These are phyloP conservation scores for Neoseiulus cucumeris DNA, from an alignment of 1,140 invertebrate species.

Conservation along the genomic window DNA sequence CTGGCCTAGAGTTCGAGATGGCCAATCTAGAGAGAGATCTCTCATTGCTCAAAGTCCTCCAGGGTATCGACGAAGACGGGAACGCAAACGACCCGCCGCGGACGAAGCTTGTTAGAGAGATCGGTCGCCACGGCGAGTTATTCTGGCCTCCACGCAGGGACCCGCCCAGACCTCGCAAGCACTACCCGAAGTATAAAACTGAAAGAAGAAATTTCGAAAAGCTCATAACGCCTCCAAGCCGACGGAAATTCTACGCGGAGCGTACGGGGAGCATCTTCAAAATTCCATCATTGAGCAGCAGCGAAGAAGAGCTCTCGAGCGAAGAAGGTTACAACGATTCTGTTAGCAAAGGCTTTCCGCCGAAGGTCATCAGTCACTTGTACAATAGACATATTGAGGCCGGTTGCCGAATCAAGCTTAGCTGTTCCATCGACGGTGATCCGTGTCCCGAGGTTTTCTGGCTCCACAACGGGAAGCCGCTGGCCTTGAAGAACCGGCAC, in stretches of 20 bases:
- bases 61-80: neutral
- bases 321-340: neutral
- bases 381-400: slow-evolving; percentile 12
- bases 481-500: neutral
- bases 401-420: slow-evolving; percentile 14
- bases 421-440: slow-evolving; percentile 14
- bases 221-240: neutral
- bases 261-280: neutral
- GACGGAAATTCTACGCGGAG: neutral
- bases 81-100: neutral
- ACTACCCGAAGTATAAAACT: neutral
- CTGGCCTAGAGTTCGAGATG: neutral
- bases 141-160: neutral
- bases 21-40: neutral
- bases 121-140: neutral
- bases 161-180: neutral
- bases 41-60: neutral
- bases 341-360: neutral
- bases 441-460: neutral
- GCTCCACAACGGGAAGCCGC: neutral
- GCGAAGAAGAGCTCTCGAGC: neutral
- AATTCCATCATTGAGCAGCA: neutral
- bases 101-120: neutral
- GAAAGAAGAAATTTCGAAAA: neutral
- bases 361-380: slow-evolving; percentile 13